These are phyloP conservation scores for Pachydiplax longipennis DNA, from an alignment of 2,888 invertebrate species.

Conservation along the genomic window DNA sequence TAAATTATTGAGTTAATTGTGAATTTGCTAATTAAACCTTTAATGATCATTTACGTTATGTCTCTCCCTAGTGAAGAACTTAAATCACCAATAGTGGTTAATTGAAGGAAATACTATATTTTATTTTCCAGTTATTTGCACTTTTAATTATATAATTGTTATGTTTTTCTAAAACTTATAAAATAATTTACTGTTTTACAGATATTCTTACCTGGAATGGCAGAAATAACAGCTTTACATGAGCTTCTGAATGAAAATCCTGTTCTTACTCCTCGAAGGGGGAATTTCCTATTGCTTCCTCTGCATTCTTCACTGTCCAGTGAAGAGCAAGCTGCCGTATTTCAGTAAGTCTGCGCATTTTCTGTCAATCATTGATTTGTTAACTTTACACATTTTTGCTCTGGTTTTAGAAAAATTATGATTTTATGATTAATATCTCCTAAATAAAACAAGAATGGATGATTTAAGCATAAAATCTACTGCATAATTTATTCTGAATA, in stretches of 20 bases:
- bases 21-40: no score
- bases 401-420: no score
- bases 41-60: no score
- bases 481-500: no score
- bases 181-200: slow-evolving; percentile 50
- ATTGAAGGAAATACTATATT: neutral
- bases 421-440: no score
- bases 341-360: slow-evolving; percentile 59
- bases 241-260: slow-evolving; percentile 72
- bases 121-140: neutral
- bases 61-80: no score
- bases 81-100: neutral
- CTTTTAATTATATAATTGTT: neutral
- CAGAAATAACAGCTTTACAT: slow-evolving; percentile 76
- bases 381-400: no score
- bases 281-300: slow-evolving; percentile 77
- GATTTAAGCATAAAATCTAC: no score
- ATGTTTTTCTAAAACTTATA: neutral
- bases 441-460: no score
- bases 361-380: neutral
- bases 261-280: slow-evolving; percentile 69
- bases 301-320: slow-evolving; percentile 85
- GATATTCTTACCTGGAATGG: slow-evolving; percentile 80
- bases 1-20: no score
- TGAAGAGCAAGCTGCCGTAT: slow-evolving; percentile 81